phyloP scores from a whole-genome alignment of 2,888 invertebrate species.

The Watsonalla binaria region DNA sequence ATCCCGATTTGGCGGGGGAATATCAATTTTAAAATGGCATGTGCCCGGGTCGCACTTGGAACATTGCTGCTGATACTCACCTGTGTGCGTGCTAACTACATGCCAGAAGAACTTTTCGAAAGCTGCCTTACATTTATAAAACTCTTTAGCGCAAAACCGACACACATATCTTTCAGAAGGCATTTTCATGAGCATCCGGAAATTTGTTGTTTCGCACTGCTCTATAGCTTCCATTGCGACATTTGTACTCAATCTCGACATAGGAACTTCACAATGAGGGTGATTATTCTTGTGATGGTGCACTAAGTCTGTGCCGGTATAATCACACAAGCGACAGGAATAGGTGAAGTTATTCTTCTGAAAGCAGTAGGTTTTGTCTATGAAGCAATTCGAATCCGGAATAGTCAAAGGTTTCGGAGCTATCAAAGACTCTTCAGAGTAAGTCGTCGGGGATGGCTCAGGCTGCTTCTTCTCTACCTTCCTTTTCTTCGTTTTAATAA shows the following conservation, averaged over 20 bases:
- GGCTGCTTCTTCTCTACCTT: conserved; percentile 36
- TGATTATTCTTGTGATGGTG: conserved; percentile 83
- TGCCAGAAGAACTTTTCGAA: conserved; percentile 83
- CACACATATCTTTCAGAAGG: conserved; percentile 57
- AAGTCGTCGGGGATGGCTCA: conserved; percentile 5
- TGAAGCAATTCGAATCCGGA: conserved; percentile 51
- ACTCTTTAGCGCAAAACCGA: conserved; percentile 63
- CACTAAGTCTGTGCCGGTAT: conserved; percentile 79
- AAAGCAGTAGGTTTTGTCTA: conserved; percentile 67
- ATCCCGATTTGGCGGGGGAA: conserved; percentile 58
- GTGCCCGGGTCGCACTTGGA: conserved; percentile 71
- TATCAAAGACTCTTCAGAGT: conserved; percentile 1
- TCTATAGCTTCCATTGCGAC: conserved; percentile 76
- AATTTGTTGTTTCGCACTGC: conserved; percentile 67
- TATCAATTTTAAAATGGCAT: conserved; percentile 54
- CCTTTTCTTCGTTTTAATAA: conserved; percentile 56
- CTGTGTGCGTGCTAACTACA: conserved; percentile 84
- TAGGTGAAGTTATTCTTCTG: conserved; percentile 50
- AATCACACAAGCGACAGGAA: conserved; percentile 80
- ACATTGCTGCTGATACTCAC: conserved; percentile 85
- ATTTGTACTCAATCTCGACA: conserved; percentile 77
- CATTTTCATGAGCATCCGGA: conserved; percentile 49
- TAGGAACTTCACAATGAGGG: conserved; percentile 80
- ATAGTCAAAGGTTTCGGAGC: conserved; percentile 18
- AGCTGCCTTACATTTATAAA: conserved; percentile 35